Evolutionary conservation across 2,888 invertebrate species (phyloP), one percentile per base, ranked within the genome.

Genomic region (Microplitis deprimator): DNA sequence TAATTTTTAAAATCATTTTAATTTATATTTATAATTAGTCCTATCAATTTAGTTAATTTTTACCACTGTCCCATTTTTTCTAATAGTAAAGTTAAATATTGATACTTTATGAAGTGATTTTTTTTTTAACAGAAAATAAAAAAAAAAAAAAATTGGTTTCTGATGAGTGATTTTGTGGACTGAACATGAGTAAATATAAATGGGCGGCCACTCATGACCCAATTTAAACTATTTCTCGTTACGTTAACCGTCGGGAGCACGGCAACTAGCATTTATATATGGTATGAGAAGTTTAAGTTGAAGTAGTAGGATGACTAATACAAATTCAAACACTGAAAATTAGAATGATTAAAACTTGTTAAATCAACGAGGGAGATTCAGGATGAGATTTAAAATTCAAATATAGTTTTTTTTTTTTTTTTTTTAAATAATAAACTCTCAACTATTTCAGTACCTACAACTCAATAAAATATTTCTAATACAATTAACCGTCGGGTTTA

Each of bases 151-250:
- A 29, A 29, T 20, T 29, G 10, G 10, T 50, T 50, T 50, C 50
- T 50, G 50, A 50, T 13, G 50, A 50, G 50, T 50, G 50, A 50
- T 13, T 50, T 50, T 13, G 50, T 50, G 50, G 50, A 50, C 50
- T 50, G 50, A 50, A 50, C 50, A 50, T 13, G 50, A 50, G 50
- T 50, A 50, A 50, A 50, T 50, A 50, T 50, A 50, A 50, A 50
- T 50, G 50, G 50, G 50, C 50, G 50, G 50, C 50, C 50, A 50
- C 50, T 50, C 50, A 50, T 50, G 50, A 50, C 50, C 50, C 50
- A 50, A 50, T 50, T 50, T 50, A 50, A 50, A 50, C 50, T 50
- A 50, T 50, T 50, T 50, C 50, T 50, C 50, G 50, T 50, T 50
- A 50, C 50, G 13, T 13, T 50, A 50, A 50, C 50, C 50, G 50